Conservation (phyloP, 2,888 invertebrate genomes). For the Nemurella pictetii region DNA sequence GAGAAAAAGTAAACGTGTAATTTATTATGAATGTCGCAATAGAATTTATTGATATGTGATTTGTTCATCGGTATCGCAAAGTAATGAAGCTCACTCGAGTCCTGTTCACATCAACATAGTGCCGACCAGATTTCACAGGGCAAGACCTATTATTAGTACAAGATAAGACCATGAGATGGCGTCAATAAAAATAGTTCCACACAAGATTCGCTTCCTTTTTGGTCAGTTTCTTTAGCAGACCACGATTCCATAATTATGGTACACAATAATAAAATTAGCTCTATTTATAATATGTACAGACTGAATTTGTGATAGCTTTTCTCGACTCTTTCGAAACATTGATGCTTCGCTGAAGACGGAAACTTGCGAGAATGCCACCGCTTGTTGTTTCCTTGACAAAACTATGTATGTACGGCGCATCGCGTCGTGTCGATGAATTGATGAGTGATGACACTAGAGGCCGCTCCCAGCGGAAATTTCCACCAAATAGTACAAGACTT, state of each 20-base stretch:
- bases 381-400: too few species aligned
- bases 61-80: conserved; percentile 21
- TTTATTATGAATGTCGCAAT: conserved; percentile 18
- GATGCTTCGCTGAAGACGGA: conserved; percentile 25
- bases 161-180: neutral
- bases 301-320: conserved; percentile 1
- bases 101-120: neutral
- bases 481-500: neutral
- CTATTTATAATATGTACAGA: conserved; percentile 40
- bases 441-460: neutral
- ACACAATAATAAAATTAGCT: conserved; percentile 31
- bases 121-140: neutral
- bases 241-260: conserved; percentile 26
- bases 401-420: neutral
- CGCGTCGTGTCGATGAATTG: neutral
- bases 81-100: neutral
- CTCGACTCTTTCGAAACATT: neutral
- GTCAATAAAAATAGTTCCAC: conserved; percentile 25
- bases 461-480: neutral
- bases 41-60: conserved; percentile 37
- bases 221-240: conserved; percentile 19
- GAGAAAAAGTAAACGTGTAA: conserved; percentile 22
- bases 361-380: too few species aligned
- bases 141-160: too few species aligned
- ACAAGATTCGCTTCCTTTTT: neutral